Evolutionary conservation across 2,113 vertebrate genomes (phyloP).

Genomic region (Myotis davidii): DNA sequence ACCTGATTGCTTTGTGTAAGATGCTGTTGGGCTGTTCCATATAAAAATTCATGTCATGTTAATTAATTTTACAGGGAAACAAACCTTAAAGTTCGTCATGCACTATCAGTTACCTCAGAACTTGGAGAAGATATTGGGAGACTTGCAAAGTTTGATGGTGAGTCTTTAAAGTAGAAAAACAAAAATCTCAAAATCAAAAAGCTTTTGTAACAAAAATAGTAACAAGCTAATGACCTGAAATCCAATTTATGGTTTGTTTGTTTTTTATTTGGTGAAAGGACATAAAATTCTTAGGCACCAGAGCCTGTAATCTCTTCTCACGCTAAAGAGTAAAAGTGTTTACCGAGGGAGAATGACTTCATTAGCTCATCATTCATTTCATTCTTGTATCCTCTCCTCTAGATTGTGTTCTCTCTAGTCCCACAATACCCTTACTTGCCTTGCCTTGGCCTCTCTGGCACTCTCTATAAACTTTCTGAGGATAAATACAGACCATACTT

Average conservation of each 20-base stretch:
- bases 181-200: conserved; percentile 40
- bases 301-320: conserved; percentile 6
- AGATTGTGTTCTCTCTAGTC: background rate
- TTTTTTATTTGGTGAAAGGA: conserved; percentile 43
- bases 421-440: background rate
- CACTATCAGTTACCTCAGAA: conserved; percentile 86
- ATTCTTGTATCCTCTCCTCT: conserved; percentile 1
- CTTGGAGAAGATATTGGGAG: conserved; percentile 84
- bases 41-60: conserved; percentile 28
- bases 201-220: background rate
- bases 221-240: conserved; percentile 32
- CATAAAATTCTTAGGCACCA: conserved; percentile 27
- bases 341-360: background rate
- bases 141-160: conserved; percentile 88
- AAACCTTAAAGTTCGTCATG: conserved; percentile 88
- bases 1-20: background rate
- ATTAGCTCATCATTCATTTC: background rate
- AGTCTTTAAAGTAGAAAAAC: conserved; percentile 66
- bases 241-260: background rate
- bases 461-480: background rate
- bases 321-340: background rate
- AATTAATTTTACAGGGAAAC: conserved; percentile 85
- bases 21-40: background rate
- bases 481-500: background rate
- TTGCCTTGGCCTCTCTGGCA: background rate